A percentile compares a stretch with the other conserved stretches of the same genome.
Evolutionary conservation across 2,113 vertebrate genomes (phyloP).

Genomic region (Amphiprion ocellaris): DNA sequence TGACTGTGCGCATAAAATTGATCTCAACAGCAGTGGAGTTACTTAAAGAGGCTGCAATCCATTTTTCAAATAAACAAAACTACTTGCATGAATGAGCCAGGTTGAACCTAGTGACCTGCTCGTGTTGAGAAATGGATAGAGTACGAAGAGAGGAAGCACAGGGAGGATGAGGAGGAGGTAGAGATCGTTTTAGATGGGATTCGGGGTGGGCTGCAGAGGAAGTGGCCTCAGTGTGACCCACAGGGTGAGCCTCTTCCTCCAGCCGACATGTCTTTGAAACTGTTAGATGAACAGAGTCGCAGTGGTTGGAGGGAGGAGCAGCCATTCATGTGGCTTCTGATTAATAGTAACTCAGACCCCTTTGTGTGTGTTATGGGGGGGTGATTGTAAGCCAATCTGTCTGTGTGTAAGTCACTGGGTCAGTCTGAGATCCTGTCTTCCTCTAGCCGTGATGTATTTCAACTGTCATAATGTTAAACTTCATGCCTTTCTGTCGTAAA

Average conservation of each 20-base stretch:
- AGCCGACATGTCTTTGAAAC: conserved; percentile 70
- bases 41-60: not conserved
- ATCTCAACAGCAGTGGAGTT: not conserved
- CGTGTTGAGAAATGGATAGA: conserved; percentile 31
- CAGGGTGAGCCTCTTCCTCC: conserved; percentile 54
- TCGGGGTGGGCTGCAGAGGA: conserved; percentile 70
- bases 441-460: conserved; percentile 15
- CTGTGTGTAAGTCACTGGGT: conserved; percentile 47
- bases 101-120: conserved; percentile 33
- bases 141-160: conserved; percentile 59
- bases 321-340: conserved; percentile 66
- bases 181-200: conserved; percentile 34
- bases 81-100: not conserved
- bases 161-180: conserved; percentile 45
- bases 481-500: not conserved
- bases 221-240: conserved; percentile 75
- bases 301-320: conserved; percentile 56
- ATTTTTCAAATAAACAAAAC: conserved; percentile 7
- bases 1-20: not conserved
- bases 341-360: conserved; percentile 61
- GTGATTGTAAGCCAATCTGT: conserved; percentile 54
- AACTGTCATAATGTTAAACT: not conserved
- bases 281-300: conserved; percentile 58
- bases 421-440: conserved; percentile 37
- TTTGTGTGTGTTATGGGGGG: conserved; percentile 25